Evolutionary conservation across 2,113 vertebrate species (phyloP).

Genomic region (Pelusios castaneus): DNA sequence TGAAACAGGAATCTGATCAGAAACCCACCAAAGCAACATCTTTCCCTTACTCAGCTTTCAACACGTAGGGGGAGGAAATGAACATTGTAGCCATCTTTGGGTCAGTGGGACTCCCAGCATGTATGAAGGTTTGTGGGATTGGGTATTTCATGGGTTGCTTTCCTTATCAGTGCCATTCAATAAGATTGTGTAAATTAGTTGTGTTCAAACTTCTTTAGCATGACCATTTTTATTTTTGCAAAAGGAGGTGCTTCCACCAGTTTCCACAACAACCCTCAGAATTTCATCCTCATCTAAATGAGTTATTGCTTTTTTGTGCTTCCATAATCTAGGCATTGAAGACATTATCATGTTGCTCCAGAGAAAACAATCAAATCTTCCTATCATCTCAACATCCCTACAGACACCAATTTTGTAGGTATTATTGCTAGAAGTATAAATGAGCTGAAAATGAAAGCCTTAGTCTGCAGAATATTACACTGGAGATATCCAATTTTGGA

Average conservation of each 20-base stretch:
- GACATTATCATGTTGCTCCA: slow-evolving; percentile 74
- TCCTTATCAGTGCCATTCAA: not conserved
- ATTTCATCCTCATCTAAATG: slow-evolving; percentile 70
- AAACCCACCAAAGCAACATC: not conserved
- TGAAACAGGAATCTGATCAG: too few relatives aligned
- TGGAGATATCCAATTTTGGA: slow-evolving; percentile 68
- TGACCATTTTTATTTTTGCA: slow-evolving; percentile 62
- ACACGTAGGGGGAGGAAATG: not conserved
- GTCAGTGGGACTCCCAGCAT: accelerated
- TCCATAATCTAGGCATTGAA: slow-evolving; percentile 63
- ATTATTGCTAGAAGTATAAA: slow-evolving; percentile 53
- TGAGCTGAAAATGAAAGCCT: slow-evolving; percentile 54
- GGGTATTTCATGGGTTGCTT: not conserved
- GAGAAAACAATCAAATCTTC: slow-evolving; percentile 65
- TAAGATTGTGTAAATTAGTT: not conserved
- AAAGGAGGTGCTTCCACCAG: slow-evolving; percentile 56
- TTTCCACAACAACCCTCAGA: slow-evolving; percentile 77
- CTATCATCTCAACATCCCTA: slow-evolving; percentile 44
- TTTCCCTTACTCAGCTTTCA: not conserved
- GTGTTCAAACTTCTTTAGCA: slow-evolving; percentile 51
- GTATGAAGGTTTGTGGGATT: accelerated
- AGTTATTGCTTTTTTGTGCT: slow-evolving; percentile 76
- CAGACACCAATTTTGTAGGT: slow-evolving; percentile 53
- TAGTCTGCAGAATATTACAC: slow-evolving; percentile 49
- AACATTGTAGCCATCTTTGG: not conserved